Evolutionary conservation across 1,140 invertebrate species (phyloP).

Genomic region (Akabosia matsudoensis): DNA sequence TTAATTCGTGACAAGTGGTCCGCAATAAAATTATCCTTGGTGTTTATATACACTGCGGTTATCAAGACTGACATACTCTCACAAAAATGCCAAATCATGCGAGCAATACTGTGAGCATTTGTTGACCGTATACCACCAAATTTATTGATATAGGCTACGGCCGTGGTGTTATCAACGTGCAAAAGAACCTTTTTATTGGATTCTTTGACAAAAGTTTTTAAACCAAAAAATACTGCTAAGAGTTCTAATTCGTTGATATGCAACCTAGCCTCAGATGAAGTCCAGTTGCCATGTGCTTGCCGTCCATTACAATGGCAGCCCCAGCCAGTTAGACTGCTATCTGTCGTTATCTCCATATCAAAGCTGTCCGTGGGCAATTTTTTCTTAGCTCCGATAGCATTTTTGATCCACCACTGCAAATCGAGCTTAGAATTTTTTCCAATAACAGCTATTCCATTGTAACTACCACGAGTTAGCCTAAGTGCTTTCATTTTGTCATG

Average conservation of each 20-base stretch:
- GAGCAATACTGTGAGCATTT: slow-evolving; percentile 8
- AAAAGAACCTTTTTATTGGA: neutral
- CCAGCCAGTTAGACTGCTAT: slow-evolving; percentile 27
- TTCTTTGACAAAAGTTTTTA: neutral
- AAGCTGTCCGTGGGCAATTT: neutral
- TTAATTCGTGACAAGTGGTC: neutral
- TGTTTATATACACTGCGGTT: slow-evolving; percentile 4
- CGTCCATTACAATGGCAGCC: neutral
- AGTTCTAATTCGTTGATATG: slow-evolving; percentile 37
- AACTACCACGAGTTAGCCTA: neutral
- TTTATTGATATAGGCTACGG: slow-evolving; percentile 31
- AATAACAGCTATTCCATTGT: neutral
- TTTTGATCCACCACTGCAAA: slow-evolving; percentile 5
- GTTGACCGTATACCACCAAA: slow-evolving; percentile 26
- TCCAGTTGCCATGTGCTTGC: slow-evolving; percentile 25
- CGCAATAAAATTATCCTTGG: slow-evolving; percentile 1
- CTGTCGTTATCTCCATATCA: slow-evolving; percentile 9
- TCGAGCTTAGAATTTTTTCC: neutral
- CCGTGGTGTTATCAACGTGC: slow-evolving; percentile 26
- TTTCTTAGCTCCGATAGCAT: neutral
- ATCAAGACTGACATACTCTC: neutral
- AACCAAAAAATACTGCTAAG: slow-evolving; percentile 20
- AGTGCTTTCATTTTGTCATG: slow-evolving; percentile 7
- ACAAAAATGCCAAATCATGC: slow-evolving; percentile 27
- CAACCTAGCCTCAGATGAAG: neutral